Evolutionary conservation across 2,888 invertebrate genomes (phyloP).

Genomic region (Geophilus truncorum): DNA sequence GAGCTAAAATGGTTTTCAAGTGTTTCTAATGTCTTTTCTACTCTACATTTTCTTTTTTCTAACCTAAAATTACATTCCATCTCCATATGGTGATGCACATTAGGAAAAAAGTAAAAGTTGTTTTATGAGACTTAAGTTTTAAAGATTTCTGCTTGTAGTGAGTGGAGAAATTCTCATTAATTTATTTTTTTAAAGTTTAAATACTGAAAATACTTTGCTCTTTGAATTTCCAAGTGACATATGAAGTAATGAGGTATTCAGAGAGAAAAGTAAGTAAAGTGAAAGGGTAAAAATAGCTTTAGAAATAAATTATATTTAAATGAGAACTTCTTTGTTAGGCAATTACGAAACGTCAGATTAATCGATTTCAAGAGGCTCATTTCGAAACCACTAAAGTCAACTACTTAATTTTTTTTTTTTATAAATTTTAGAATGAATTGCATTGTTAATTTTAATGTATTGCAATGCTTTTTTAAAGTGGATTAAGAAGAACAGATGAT

Average conservation of each 20-base stretch:
- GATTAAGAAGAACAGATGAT: background rate
- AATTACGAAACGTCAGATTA: background rate
- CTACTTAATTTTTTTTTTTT: background rate
- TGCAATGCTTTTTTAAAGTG: background rate
- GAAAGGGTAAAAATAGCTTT: background rate
- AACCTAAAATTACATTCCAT: background rate
- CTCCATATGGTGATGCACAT: background rate
- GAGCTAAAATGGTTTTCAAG: background rate
- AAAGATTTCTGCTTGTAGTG: no score
- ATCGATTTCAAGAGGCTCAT: constrained; percentile 1
- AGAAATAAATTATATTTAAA: constrained; percentile 5
- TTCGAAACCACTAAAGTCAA: background rate
- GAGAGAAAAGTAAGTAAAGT: background rate
- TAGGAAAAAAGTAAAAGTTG: background rate
- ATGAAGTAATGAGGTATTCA: background rate
- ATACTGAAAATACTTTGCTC: background rate
- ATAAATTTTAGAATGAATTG: background rate
- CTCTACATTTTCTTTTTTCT: background rate
- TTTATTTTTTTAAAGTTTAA: no score
- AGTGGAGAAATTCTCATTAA: no score
- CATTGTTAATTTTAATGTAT: constrained; percentile 13
- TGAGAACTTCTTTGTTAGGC: background rate
- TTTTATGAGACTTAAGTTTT: no score
- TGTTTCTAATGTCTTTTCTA: background rate
- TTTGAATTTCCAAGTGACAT: background rate